Evolutionary conservation across 1,140 invertebrate genomes (phyloP).

Genomic region (Cydia splendana): DNA sequence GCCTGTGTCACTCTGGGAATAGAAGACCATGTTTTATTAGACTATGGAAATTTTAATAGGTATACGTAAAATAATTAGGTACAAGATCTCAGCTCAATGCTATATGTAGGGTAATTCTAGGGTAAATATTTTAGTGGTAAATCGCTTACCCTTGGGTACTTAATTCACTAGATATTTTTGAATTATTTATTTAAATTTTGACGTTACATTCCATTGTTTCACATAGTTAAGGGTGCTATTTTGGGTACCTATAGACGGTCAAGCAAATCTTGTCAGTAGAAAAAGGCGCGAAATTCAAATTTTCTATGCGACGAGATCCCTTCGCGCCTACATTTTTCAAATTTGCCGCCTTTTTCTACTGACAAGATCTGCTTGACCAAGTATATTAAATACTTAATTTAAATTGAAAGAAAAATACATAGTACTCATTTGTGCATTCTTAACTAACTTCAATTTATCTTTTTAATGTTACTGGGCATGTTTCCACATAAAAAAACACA

Average conservation of each 20-base stretch:
- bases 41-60: slow-evolving; percentile 25
- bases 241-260: too few relatives aligned
- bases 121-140: slow-evolving; percentile 62
- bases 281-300: too few relatives aligned
- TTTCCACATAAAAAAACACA: too few relatives aligned
- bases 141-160: slow-evolving; percentile 63
- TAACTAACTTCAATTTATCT: slow-evolving; percentile 3
- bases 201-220: slow-evolving; percentile 21
- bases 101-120: slow-evolving; percentile 70
- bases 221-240: not conserved
- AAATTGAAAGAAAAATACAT: not conserved
- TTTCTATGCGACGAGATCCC: too few relatives aligned
- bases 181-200: slow-evolving; percentile 25
- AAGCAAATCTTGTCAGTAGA: too few relatives aligned
- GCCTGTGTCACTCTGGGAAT: too few relatives aligned
- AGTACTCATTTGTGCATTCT: not conserved
- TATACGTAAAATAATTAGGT: slow-evolving; percentile 59
- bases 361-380: too few relatives aligned
- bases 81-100: slow-evolving; percentile 78
- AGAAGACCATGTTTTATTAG: too few relatives aligned
- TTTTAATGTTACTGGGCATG: slow-evolving; percentile 13
- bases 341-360: too few relatives aligned
- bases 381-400: too few relatives aligned
- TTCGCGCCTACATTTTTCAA: too few relatives aligned
- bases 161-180: slow-evolving; percentile 28